These are phyloP conservation scores for Dioctria rufipes DNA, from an alignment of 2,888 invertebrate genomes.

Conservation along the genomic window DNA sequence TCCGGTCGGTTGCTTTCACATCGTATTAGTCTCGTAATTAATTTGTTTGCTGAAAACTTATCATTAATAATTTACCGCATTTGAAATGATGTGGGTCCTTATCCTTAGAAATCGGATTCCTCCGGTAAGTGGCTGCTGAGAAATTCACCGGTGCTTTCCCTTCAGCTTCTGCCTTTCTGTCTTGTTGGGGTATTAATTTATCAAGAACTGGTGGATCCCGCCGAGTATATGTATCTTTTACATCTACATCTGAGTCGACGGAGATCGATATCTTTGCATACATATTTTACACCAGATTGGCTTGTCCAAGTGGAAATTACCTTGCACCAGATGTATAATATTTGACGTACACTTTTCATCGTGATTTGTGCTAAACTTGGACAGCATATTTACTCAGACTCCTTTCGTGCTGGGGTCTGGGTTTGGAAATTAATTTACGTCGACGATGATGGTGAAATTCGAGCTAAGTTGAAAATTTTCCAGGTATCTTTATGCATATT, in stretches of 20 bases:
- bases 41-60: conserved; percentile 59
- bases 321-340: conserved; percentile 40
- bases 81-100: conserved; percentile 45
- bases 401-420: neutral
- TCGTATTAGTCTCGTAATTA: conserved; percentile 57
- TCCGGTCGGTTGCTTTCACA: conserved; percentile 55
- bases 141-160: neutral
- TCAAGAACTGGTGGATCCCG: conserved; percentile 24
- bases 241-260: neutral
- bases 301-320: conserved; percentile 25
- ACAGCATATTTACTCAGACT: neutral
- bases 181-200: conserved; percentile 32
- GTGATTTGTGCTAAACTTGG: neutral
- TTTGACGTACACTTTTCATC: conserved; percentile 44
- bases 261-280: conserved; percentile 34
- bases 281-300: neutral
- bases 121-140: neutral
- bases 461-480: too few relatives aligned
- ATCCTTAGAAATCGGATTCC: conserved; percentile 11
- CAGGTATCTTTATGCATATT: too few relatives aligned
- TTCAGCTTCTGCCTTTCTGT: conserved; percentile 20
- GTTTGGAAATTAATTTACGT: neutral
- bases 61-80: conserved; percentile 56
- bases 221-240: neutral
- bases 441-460: too few relatives aligned